Evolutionary conservation across 2,797 vertebrate species (phyloP).

Genomic region (Mormyrops attenuatus): DNA sequence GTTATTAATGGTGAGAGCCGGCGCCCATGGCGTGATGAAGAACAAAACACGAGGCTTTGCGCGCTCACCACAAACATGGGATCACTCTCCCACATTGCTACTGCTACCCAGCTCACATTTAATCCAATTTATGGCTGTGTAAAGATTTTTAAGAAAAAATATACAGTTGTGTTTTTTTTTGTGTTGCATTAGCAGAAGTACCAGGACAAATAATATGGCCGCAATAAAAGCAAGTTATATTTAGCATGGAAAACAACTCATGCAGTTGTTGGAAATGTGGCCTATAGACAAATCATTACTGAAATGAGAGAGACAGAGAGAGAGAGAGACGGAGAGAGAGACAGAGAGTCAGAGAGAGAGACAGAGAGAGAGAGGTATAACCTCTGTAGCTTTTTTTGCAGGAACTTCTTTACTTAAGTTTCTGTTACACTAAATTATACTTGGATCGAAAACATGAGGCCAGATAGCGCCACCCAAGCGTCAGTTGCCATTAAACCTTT

Average conservation of each 20-base stretch:
- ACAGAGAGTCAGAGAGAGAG: not conserved
- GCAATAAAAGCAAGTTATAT: not conserved
- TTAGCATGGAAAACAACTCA: not conserved
- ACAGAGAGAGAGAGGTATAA: not conserved
- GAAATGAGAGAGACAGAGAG: not conserved
- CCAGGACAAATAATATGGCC: not conserved
- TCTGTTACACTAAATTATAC: not conserved
- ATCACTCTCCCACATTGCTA: not conserved
- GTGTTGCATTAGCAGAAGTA: not conserved
- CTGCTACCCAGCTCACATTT: not conserved
- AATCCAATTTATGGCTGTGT: not conserved
- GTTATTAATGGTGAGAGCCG: constrained; percentile 60
- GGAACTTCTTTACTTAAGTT: not conserved
- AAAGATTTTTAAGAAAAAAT: not conserved
- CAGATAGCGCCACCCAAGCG: not conserved
- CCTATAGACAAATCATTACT: not conserved
- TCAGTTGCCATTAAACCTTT: constrained; percentile 5
- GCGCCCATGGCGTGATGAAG: constrained; percentile 53
- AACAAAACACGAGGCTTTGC: not conserved
- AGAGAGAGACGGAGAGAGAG: not conserved
- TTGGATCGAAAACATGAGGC: not conserved
- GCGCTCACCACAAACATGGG: not conserved
- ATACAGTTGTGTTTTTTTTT: not conserved
- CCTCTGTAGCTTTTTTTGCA: not conserved
- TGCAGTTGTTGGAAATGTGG: not conserved